These are phyloP conservation scores for Poeciliopsis turrubarensis DNA, from an alignment of 2,113 vertebrate species.

Conservation along the genomic window DNA sequence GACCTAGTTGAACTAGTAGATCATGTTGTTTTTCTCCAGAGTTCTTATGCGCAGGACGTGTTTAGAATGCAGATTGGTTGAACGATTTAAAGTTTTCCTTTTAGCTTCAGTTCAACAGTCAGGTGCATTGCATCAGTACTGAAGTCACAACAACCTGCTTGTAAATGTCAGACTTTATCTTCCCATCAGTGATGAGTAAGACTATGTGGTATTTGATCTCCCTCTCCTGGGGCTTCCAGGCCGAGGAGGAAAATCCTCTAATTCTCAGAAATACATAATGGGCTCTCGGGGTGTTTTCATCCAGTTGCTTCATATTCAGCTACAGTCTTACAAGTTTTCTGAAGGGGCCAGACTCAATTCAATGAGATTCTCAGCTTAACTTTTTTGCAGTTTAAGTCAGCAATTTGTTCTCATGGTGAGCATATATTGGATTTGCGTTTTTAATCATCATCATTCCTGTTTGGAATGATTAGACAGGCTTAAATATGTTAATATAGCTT, in stretches of 20 bases:
- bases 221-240: neutral
- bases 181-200: neutral
- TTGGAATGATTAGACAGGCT: neutral
- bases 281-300: neutral
- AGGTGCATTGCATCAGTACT: neutral
- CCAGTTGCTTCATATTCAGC: neutral
- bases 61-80: neutral
- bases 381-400: neutral
- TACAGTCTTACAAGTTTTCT: neutral
- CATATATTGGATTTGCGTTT: neutral
- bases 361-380: neutral
- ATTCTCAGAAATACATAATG: neutral
- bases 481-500: too few species aligned
- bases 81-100: neutral
- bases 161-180: slow-evolving; percentile 6
- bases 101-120: neutral
- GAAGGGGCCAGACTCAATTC: neutral
- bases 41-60: neutral
- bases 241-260: neutral
- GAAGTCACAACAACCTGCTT: neutral
- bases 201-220: neutral
- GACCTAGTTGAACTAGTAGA: neutral
- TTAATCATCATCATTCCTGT: neutral
- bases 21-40: neutral
- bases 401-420: neutral